A percentile compares a stretch with the other conserved stretches of the same genome.
phyloP scores from a whole-genome alignment of 2,113 vertebrate genomes.

The Forbesichthys agassizii region DNA sequence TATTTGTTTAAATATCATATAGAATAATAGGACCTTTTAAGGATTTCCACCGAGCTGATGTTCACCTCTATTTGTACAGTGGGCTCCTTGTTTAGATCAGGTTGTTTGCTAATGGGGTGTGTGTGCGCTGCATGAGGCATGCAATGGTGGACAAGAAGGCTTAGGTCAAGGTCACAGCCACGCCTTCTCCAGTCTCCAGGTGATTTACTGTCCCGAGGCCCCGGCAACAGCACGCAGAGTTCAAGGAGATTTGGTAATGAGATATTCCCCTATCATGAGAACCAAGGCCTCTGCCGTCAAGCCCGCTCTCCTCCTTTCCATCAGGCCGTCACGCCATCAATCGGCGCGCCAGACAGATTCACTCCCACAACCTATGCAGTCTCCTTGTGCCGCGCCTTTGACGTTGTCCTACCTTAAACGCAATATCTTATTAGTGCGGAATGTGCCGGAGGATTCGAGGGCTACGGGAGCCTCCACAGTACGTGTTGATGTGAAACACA shows the following conservation, averaged over 20 bases:
- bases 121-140: constrained; percentile 1
- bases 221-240: constrained; percentile 63
- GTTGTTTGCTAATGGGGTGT: neutral
- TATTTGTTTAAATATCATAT: too few relatives aligned
- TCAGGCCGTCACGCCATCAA: constrained; percentile 23
- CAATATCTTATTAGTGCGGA: neutral
- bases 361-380: neutral
- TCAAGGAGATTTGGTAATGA: constrained; percentile 86
- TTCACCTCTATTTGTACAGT: neutral
- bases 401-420: neutral
- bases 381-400: neutral
- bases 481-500: neutral
- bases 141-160: constrained; percentile 21
- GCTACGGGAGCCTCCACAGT: neutral
- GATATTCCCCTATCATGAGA: constrained; percentile 80
- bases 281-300: constrained; percentile 65
- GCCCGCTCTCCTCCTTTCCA: constrained; percentile 53
- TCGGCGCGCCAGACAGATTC: constrained; percentile 37
- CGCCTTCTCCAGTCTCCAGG: constrained; percentile 73
- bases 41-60: neutral
- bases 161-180: constrained; percentile 69
- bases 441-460: neutral
- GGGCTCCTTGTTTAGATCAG: neutral
- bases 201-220: constrained; percentile 80
- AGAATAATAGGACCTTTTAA: neutral